Conservation (phyloP, 1,140 invertebrate genomes). For the Leptopilina clavipes region DNA sequence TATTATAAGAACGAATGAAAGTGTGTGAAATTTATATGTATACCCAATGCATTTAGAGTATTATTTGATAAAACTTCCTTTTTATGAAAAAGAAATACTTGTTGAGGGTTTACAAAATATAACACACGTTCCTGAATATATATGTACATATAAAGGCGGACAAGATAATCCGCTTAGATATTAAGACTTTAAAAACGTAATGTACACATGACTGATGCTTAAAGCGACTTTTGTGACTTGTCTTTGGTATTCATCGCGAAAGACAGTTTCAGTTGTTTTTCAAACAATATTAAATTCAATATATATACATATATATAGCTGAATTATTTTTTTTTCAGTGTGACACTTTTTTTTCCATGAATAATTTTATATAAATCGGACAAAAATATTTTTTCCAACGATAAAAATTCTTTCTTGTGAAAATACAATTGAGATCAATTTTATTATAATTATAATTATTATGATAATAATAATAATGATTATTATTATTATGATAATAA, state of each 20-base stretch:
- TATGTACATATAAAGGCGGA: constrained; percentile 17
- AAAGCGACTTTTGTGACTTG: constrained; percentile 13
- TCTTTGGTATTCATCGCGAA: constrained; percentile 8
- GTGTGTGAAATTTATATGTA: no score
- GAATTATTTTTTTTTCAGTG: not conserved
- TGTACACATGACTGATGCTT: constrained; percentile 23
- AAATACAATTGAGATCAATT: no score
- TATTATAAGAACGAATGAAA: no score
- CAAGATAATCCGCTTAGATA: constrained; percentile 33
- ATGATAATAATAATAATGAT: no score
- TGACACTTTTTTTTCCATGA: not conserved
- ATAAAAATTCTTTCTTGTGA: not conserved
- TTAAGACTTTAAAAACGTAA: constrained; percentile 28
- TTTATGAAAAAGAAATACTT: not conserved
- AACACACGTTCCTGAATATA: constrained; percentile 13
- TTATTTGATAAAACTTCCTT: no score
- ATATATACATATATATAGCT: not conserved
- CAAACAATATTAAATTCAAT: not conserved
- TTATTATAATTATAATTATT: no score
- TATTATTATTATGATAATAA: no score
- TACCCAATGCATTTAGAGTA: no score
- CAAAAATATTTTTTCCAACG: not conserved
- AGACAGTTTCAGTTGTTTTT: constrained; percentile 1
- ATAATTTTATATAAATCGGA: no score
- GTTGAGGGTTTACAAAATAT: constrained; percentile 3